Evolutionary conservation across 2,888 invertebrate genomes (phyloP).

Genomic region (Dasypolia templi): DNA sequence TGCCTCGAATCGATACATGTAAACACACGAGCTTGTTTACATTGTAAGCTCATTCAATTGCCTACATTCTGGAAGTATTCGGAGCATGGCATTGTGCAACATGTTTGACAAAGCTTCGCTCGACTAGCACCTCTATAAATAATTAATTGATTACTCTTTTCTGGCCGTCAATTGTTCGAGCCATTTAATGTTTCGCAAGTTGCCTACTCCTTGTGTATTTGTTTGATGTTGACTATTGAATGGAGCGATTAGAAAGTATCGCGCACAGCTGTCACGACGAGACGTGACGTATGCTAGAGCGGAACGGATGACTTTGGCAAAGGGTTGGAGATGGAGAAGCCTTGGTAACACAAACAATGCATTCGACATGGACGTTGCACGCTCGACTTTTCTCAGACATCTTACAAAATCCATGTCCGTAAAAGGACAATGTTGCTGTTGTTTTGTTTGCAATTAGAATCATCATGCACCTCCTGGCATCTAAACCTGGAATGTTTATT

Average conservation of each 20-base stretch:
- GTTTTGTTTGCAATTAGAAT: constrained; percentile 22
- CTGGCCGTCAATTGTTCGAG: constrained; percentile 83
- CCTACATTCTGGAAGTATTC: constrained; percentile 63
- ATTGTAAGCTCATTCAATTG: constrained; percentile 65
- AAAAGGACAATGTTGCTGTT: constrained; percentile 22
- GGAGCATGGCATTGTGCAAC: constrained; percentile 70
- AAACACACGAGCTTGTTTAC: constrained; percentile 76
- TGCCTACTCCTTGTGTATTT: constrained; percentile 81
- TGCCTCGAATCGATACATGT: constrained; percentile 79
- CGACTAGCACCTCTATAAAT: constrained; percentile 79
- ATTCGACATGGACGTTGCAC: constrained; percentile 83
- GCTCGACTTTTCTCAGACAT: constrained; percentile 75
- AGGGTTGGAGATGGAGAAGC: constrained; percentile 88
- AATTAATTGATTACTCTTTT: constrained; percentile 84
- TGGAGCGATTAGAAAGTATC: constrained; percentile 88
- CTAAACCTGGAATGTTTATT: background rate
- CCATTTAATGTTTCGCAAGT: constrained; percentile 85
- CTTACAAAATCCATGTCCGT: constrained; percentile 38
- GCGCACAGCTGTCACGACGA: constrained; percentile 87
- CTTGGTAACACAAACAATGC: constrained; percentile 84
- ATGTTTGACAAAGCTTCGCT: constrained; percentile 73
- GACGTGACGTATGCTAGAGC: constrained; percentile 87
- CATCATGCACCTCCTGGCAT: constrained; percentile 21
- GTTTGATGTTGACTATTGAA: constrained; percentile 83
- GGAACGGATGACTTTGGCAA: constrained; percentile 86